A percentile compares a stretch with the other conserved stretches of the same genome.
Conservation (phyloP, 2,888 invertebrate genomes). For the Eledone cirrhosa region DNA sequence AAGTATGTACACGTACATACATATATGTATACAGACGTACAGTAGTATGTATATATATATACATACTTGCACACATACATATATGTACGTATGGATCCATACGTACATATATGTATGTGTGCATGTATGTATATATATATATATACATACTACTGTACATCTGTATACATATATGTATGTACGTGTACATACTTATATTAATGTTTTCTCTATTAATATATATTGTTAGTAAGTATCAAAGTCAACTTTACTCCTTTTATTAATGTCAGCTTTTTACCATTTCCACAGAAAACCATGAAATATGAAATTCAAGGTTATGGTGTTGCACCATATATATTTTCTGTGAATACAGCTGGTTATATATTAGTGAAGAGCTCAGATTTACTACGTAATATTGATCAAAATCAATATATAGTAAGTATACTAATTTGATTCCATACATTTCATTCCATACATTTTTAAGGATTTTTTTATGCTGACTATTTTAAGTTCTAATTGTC, state of each 20-base stretch:
- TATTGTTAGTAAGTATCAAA: neutral
- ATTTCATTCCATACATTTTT: neutral
- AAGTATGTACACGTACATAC: too few species aligned
- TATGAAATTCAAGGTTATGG: slow-evolving; percentile 53
- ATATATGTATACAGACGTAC: too few species aligned
- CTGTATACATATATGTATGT: too few species aligned
- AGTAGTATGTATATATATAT: too few species aligned
- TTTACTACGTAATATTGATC: slow-evolving; percentile 44
- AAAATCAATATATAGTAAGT: slow-evolving; percentile 50
- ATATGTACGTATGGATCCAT: too few species aligned
- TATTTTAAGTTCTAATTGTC: neutral
- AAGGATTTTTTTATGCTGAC: neutral
- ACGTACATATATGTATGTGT: too few species aligned
- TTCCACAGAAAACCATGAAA: slow-evolving; percentile 46
- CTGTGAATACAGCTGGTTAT: slow-evolving; percentile 42
- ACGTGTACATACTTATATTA: too few species aligned
- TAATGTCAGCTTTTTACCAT: neutral
- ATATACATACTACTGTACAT: too few species aligned
- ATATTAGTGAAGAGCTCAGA: slow-evolving; percentile 43
- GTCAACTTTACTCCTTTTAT: neutral
- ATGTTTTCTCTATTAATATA: too few species aligned
- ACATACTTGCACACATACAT: too few species aligned
- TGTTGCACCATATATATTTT: slow-evolving; percentile 56
- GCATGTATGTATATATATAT: too few species aligned
- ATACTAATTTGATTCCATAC: neutral